Conservation (phyloP, 2,888 invertebrate species). For the Drosophila cognata region DNA sequence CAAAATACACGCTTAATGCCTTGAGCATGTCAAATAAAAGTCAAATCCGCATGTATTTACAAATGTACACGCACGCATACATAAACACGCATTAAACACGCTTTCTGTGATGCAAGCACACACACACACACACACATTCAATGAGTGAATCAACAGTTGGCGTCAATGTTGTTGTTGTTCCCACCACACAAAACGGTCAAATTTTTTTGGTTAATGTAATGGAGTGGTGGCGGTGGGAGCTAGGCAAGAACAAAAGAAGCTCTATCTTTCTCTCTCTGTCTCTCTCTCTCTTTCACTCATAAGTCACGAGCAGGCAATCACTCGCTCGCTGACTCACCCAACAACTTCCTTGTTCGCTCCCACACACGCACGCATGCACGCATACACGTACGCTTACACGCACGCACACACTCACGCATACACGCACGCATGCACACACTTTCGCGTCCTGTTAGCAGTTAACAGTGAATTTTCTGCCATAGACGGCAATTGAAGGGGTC, state of each 20-base stretch:
- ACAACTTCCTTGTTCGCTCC: constrained; percentile 20
- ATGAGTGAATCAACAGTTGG: constrained; percentile 56
- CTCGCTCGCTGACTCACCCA: constrained; percentile 34
- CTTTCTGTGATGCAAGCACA: constrained; percentile 1
- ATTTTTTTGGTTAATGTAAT: constrained; percentile 9
- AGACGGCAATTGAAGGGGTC: constrained; percentile 17
- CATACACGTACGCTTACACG: constrained; percentile 2
- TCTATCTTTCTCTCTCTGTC: constrained; percentile 27
- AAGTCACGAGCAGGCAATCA: constrained; percentile 71
- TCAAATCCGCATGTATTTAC: constrained; percentile 27
- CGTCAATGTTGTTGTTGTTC: constrained; percentile 20
- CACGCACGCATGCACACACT: constrained; percentile 22
- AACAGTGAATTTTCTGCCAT: constrained; percentile 25
- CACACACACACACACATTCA: not conserved
- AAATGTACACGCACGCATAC: constrained; percentile 5
- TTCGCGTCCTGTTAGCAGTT: constrained; percentile 26
- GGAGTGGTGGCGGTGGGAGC: not conserved
- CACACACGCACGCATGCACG: constrained; percentile 7
- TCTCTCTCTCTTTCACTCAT: constrained; percentile 28
- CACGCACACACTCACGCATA: constrained; percentile 15
- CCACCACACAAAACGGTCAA: constrained; percentile 7
- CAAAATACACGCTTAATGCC: constrained; percentile 3
- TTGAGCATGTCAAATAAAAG: constrained; percentile 40
- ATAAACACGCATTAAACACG: not conserved
- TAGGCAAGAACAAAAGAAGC: constrained; percentile 20